A percentile compares a stretch with the other conserved stretches of the same genome.
These are phyloP conservation scores for Piscicola geometra DNA, from an alignment of 2,888 invertebrate species.

Conservation along the genomic window DNA sequence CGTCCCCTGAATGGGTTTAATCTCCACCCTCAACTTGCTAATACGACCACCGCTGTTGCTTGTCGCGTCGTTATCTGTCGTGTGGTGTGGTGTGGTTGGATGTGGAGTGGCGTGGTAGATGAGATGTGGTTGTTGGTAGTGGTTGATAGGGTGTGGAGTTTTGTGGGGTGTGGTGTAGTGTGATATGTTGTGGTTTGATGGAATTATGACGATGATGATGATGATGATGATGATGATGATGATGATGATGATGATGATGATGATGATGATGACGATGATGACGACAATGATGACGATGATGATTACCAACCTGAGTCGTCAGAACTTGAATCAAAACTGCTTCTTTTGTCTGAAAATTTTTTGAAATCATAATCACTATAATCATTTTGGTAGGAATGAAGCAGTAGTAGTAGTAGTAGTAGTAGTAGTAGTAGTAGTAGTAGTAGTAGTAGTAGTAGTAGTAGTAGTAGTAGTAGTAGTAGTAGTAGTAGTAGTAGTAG, in stretches of 20 bases:
- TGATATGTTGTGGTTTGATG: not conserved
- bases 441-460: too few species aligned
- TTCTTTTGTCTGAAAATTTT: slow-evolving; percentile 63
- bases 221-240: slow-evolving; percentile 11
- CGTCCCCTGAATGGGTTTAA: slow-evolving; percentile 80
- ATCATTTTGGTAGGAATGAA: too few species aligned
- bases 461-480: too few species aligned
- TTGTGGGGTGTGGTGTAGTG: not conserved
- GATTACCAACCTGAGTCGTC: slow-evolving; percentile 72
- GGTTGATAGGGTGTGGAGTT: slow-evolving; percentile 3
- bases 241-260: slow-evolving; percentile 7
- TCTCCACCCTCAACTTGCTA: slow-evolving; percentile 85
- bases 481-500: too few species aligned
- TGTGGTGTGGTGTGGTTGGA: not conserved
- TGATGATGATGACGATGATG: slow-evolving; percentile 20
- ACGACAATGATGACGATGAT: slow-evolving; percentile 10
- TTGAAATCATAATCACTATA: too few species aligned
- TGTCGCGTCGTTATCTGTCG: slow-evolving; percentile 14
- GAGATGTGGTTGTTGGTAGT: not conserved
- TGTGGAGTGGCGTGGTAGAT: too few species aligned
- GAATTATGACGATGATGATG: slow-evolving; percentile 8
- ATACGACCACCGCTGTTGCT: slow-evolving; percentile 70
- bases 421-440: too few species aligned
- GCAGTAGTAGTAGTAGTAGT: too few species aligned
- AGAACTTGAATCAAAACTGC: slow-evolving; percentile 81